These are phyloP conservation scores for Myotis planiceps DNA, from an alignment of 2,797 vertebrate genomes.

Conservation along the genomic window DNA sequence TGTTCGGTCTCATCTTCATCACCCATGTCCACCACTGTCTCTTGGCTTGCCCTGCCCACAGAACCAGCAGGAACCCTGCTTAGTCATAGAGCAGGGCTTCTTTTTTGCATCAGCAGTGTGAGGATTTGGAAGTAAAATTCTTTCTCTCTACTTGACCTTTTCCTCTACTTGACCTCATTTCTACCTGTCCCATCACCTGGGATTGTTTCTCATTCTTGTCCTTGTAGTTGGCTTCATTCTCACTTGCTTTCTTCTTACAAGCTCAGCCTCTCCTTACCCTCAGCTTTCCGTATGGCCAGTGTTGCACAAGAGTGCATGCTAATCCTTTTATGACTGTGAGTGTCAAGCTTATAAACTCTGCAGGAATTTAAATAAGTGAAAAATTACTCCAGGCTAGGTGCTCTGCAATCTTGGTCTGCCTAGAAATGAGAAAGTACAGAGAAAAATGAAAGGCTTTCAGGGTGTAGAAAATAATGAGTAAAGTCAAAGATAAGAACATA, in stretches of 20 bases:
- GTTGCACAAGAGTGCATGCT: not conserved
- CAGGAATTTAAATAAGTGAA: constrained; percentile 17
- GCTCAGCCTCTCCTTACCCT: not conserved
- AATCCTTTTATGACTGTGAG: constrained; percentile 23
- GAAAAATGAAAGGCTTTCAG: not conserved
- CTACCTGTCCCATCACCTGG: not conserved
- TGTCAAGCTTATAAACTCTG: constrained; percentile 11
- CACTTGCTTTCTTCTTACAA: not conserved
- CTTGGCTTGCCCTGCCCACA: not conserved
- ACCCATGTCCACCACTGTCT: not conserved
- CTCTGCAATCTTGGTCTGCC: not conserved
- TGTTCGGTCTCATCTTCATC: not conserved
- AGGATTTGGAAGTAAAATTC: not conserved
- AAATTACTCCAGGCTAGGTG: not conserved
- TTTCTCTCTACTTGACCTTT: not conserved
- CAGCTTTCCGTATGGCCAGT: not conserved
- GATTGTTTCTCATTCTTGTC: constrained; percentile 6
- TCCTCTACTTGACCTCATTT: not conserved
- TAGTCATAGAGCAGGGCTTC: not conserved
- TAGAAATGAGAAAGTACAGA: not conserved
- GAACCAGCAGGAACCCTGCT: not conserved
- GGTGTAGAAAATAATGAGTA: not conserved
- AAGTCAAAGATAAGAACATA: constrained; percentile 1
- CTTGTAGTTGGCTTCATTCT: not conserved
- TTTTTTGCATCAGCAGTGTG: not conserved